A percentile compares a stretch with the other conserved stretches of the same genome.
These are phyloP conservation scores for Valencia hispanica DNA, from an alignment of 2,797 vertebrate species.

Conservation along the genomic window DNA sequence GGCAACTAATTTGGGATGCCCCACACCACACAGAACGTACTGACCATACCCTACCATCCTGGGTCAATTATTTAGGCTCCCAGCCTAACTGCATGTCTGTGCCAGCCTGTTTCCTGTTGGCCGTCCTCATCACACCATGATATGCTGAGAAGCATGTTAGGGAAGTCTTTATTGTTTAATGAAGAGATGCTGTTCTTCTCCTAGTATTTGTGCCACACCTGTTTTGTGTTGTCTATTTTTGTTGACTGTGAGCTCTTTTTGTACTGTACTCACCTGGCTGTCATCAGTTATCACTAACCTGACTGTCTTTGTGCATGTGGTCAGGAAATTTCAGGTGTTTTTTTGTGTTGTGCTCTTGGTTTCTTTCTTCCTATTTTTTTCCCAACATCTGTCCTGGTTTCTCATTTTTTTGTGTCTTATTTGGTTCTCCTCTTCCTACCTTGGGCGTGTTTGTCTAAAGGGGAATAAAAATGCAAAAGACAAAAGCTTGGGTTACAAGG, in stretches of 20 bases:
- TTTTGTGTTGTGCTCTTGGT: neutral
- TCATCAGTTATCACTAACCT: slow-evolving; percentile 9
- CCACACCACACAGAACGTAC: neutral
- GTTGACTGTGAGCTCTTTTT: neutral
- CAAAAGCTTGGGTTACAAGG: neutral
- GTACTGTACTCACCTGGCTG: neutral
- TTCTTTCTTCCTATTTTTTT: neutral
- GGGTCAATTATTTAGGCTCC: neutral
- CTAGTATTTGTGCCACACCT: slow-evolving; percentile 2
- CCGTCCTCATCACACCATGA: too few relatives aligned
- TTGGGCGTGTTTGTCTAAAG: neutral
- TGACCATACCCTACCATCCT: neutral
- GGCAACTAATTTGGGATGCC: neutral
- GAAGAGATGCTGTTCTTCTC: neutral
- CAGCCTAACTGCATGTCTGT: neutral
- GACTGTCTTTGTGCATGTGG: neutral
- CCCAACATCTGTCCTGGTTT: neutral
- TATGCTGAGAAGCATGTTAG: neutral
- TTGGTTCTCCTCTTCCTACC: neutral
- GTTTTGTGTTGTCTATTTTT: slow-evolving; percentile 4
- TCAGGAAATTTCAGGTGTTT: neutral
- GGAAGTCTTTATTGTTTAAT: neutral
- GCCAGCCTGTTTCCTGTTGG: neutral
- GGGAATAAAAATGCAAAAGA: too few relatives aligned
- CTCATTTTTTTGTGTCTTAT: too few relatives aligned